Evolutionary conservation across 2,888 invertebrate species (phyloP).

Genomic region (Schizaphis graminum): DNA sequence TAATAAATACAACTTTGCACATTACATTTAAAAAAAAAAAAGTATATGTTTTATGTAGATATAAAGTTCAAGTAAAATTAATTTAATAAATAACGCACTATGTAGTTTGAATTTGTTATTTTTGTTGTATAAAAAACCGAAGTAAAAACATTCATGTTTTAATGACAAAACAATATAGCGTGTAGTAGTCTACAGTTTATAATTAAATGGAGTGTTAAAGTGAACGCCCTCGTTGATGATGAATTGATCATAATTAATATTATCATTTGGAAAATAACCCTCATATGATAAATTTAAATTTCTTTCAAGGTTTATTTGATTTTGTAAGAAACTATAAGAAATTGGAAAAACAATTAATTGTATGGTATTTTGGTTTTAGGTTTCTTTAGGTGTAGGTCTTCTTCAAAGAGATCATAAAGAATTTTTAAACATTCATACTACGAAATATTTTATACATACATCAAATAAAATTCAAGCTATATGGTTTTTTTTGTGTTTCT

Average conservation of each 20-base stretch:
- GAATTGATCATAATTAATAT: conserved; percentile 35
- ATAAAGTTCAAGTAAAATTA: neutral
- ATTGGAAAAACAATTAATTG: neutral
- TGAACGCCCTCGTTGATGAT: conserved; percentile 26
- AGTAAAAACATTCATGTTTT: neutral
- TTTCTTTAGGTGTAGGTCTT: neutral
- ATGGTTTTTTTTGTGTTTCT: neutral
- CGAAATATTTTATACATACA: neutral
- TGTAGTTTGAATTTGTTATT: conserved; percentile 3
- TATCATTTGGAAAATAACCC: neutral
- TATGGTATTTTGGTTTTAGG: neutral
- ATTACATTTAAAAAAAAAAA: neutral
- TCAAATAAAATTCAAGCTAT: neutral
- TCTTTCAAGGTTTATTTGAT: neutral
- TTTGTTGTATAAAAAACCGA: neutral
- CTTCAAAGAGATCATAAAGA: neutral
- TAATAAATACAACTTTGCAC: neutral
- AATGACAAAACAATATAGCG: neutral
- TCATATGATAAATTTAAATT: neutral
- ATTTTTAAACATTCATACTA: neutral
- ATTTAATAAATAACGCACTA: neutral
- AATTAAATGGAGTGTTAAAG: conserved; percentile 11
- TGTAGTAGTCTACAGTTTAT: neutral
- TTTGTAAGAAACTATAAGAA: neutral
- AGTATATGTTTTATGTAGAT: neutral